phyloP scores from a whole-genome alignment of 2,797 vertebrate species.

The Periophthalmus magnuspinnatus region DNA sequence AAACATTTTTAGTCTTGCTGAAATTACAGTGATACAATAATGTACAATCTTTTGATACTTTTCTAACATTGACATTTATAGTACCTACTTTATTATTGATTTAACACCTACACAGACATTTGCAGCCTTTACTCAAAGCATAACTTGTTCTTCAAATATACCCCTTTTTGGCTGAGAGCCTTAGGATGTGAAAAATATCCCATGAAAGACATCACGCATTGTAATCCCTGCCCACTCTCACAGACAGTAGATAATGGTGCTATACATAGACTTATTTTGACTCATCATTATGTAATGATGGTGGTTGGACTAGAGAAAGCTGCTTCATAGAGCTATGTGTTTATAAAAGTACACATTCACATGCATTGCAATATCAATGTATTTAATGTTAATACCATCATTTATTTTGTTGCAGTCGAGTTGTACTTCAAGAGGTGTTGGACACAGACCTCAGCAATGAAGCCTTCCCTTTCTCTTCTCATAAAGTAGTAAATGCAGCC shows the following conservation, averaged over 20 bases:
- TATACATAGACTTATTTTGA: constrained; percentile 57
- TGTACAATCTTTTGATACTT: neutral
- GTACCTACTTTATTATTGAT: constrained; percentile 12
- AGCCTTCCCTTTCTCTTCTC: constrained; percentile 93
- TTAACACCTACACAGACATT: constrained; percentile 24
- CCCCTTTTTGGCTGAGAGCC: constrained; percentile 30
- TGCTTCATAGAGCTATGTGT: neutral
- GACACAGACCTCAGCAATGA: constrained; percentile 88
- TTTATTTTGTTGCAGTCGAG: constrained; percentile 73
- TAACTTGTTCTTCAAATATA: constrained; percentile 48
- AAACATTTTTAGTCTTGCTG: neutral
- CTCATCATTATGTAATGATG: constrained; percentile 70
- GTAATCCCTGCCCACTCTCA: constrained; percentile 61
- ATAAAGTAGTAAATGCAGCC: constrained; percentile 82
- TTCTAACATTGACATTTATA: neutral
- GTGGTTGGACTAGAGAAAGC: constrained; percentile 23
- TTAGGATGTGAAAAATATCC: constrained; percentile 43
- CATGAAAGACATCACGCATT: constrained; percentile 26
- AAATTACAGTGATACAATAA: neutral
- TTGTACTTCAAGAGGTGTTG: constrained; percentile 87
- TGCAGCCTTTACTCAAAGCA: constrained; percentile 14
- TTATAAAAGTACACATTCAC: neutral
- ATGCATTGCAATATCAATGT: neutral
- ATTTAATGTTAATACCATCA: neutral
- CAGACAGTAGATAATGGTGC: constrained; percentile 39